Percentiles rank a stretch among this genome's conserved stretches.
Evolutionary conservation across 2,113 vertebrate species (phyloP).

Genomic region (Nettapus auritus): DNA sequence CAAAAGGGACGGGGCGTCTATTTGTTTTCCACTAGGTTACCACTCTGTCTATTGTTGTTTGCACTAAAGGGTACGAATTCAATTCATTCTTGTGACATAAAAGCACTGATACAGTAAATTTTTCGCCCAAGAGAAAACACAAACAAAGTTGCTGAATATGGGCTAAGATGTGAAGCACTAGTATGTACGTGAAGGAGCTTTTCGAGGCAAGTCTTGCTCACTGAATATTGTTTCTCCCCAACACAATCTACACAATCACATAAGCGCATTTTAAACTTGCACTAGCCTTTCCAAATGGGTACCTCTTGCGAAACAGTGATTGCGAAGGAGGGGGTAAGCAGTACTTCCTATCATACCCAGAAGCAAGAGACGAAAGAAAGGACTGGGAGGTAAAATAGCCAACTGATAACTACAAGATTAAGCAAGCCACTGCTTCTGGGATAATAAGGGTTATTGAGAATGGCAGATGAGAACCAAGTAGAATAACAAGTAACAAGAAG

Average conservation of each 20-base stretch:
- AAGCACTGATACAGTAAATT: conserved; percentile 89
- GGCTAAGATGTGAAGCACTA: conserved; percentile 67
- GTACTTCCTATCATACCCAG: not conserved
- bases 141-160: conserved; percentile 83
- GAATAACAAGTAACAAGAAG: not conserved
- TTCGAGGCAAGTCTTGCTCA: conserved; percentile 32
- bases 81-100: conserved; percentile 99
- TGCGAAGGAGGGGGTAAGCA: not conserved
- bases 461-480: not conserved
- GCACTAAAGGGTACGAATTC: conserved; percentile 97
- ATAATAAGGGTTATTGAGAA: not conserved
- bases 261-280: not conserved
- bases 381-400: not conserved
- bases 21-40: conserved; percentile 98
- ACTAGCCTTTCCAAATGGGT: conserved; percentile 30
- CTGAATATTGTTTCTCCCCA: not conserved
- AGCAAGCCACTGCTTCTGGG: not conserved
- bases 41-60: conserved; percentile 97
- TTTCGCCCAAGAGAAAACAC: conserved; percentile 87
- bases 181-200: conserved; percentile 38
- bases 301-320: not conserved
- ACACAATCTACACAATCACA: not conserved
- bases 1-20: conserved; percentile 93
- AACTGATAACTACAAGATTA: not conserved
- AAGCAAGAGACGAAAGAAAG: conserved; percentile 22